Conservation (phyloP, 2,797 vertebrate genomes). For the Anguilla anguilla region DNA sequence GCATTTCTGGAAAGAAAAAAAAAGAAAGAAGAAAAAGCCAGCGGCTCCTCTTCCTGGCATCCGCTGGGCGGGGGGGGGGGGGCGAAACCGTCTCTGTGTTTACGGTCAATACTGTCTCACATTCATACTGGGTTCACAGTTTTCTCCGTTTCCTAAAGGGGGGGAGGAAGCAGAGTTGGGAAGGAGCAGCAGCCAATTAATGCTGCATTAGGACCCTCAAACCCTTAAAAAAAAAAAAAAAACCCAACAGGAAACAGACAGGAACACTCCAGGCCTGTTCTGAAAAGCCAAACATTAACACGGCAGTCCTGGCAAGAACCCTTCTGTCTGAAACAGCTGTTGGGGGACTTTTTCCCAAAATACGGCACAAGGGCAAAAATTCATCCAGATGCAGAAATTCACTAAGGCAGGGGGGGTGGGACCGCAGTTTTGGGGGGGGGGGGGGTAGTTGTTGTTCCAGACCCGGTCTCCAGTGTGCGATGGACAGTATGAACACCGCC, state of each 20-base stretch:
- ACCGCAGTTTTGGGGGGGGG: not conserved
- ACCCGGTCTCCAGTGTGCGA: not conserved
- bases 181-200: not conserved
- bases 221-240: slow-evolving; percentile 31
- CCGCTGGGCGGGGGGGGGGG: no score
- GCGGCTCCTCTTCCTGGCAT: not conserved
- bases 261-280: slow-evolving; percentile 31
- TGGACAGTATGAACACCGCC: not conserved
- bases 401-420: no score
- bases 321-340: not conserved
- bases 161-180: not conserved
- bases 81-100: not conserved
- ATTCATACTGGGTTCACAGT: slow-evolving; percentile 1
- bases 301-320: not conserved
- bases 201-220: not conserved
- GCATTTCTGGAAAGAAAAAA: not conserved
- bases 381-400: not conserved
- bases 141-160: not conserved
- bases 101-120: slow-evolving; percentile 3
- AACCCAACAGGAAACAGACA: not conserved
- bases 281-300: slow-evolving; percentile 33
- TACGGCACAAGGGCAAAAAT: not conserved
- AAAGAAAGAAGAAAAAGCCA: not conserved
- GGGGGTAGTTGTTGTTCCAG: not conserved
- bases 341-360: not conserved